These are phyloP conservation scores for Chamaea fasciata DNA, from an alignment of 2,113 vertebrate genomes.

Conservation along the genomic window DNA sequence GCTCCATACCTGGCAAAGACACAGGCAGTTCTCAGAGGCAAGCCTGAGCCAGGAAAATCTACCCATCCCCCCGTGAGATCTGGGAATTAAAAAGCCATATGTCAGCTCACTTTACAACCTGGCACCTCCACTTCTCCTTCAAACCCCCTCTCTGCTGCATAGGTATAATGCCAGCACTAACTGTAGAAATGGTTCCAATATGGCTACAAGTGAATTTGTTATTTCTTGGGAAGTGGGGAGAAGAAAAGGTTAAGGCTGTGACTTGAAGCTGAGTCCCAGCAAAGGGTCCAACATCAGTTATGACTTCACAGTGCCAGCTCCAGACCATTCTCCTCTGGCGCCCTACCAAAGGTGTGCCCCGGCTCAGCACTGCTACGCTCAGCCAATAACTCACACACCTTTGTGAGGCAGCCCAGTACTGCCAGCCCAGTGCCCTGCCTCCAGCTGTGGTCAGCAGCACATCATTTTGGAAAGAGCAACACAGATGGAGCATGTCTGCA, in stretches of 20 bases:
- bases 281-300: neutral
- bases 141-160: neutral
- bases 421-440: neutral
- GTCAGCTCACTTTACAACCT: neutral
- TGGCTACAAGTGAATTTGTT: neutral
- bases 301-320: neutral
- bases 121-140: neutral
- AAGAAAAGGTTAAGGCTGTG: neutral
- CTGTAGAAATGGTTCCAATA: neutral
- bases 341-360: neutral
- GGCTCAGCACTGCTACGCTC: neutral
- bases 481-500: neutral
- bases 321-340: fast-evolving
- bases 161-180: neutral
- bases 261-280: neutral
- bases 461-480: neutral
- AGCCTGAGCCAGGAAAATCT: neutral
- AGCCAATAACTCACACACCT: neutral
- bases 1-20: neutral
- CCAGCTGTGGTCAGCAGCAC: neutral
- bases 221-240: neutral
- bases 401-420: neutral
- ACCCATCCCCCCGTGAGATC: neutral
- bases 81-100: neutral
- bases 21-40: neutral